Base-by-base conservation (phyloP, 1,140 invertebrate species). In the Phthorimaea operculella region DNA sequence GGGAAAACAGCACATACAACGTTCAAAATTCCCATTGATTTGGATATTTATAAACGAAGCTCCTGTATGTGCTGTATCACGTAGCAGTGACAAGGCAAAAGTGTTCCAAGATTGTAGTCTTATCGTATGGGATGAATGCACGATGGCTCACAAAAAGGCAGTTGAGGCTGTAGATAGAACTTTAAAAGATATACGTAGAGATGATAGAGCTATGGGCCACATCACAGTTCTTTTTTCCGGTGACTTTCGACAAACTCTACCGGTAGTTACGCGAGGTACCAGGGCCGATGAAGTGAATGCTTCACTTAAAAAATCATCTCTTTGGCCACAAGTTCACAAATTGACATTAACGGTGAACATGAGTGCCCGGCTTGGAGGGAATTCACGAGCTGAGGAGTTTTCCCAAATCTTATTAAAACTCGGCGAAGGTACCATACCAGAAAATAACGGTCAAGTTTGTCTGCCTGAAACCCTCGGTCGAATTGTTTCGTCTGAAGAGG, bases 221-320 rank as follows among this genome's bases (percentile, higher is more conserved):
- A 58, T 66, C 28, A 68, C 77, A 14, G 57, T 87, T 62, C 34
- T 87, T 17, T 70, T 86, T 51, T 59, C 75, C 59, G 63, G 61
- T 6, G 55, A 62, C 33, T 69, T 66, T 59, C 52, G 63, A 42
- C 64, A 70, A 70, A 70, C 57, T 50, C 48, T 56, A 56, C 58
- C 47, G 16, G 64, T 66, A 52, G 58, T 63, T 59, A 42, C 55
- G 50, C 62, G 60, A 12, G 61, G 60, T 59, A 60, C 60, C 21
- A 58, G 60, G 58, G 63, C 57, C 47, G 52, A 62, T 50, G 52
- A 54, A 58, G 54, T 64, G 33, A 68, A 59, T 55, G 45, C 65
- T 59, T 64, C 51, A 55, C 66, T 87, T 33, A 87, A 86, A 72
- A 63, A 62, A 63, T 86, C 82, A 16, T 14, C 10, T 57, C 64